phyloP scores from a whole-genome alignment of 2,888 invertebrate species.

The Drosophila nigritarsus region DNA sequence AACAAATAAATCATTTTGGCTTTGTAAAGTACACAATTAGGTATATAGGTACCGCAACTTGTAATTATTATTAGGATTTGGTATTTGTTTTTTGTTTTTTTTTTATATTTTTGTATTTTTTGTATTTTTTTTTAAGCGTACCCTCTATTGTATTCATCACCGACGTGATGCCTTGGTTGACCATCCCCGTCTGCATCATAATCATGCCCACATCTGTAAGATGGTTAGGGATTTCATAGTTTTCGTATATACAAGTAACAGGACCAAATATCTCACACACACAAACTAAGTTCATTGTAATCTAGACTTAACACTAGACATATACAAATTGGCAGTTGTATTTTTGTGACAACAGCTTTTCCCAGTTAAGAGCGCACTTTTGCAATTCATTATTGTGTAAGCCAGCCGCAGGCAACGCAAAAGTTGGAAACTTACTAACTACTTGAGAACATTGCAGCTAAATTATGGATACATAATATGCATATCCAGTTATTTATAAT shows the following conservation, averaged over 20 bases:
- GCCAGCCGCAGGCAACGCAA: conserved; percentile 71
- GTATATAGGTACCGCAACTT: conserved; percentile 35
- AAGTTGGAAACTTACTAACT: conserved; percentile 72
- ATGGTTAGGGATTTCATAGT: conserved; percentile 71
- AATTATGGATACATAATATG: conserved; percentile 34
- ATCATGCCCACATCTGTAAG: conserved; percentile 97
- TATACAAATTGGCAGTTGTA: conserved; percentile 6
- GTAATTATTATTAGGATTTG: conserved; percentile 40
- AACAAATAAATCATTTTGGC: conserved; percentile 73
- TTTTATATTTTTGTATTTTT: conserved; percentile 5
- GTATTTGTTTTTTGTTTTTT: conserved; percentile 24
- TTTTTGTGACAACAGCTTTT: background rate
- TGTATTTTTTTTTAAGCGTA: conserved; percentile 86
- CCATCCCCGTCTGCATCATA: conserved; percentile 98
- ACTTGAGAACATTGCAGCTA: conserved; percentile 75
- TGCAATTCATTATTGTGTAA: conserved; percentile 38
- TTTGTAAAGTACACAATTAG: conserved; percentile 52
- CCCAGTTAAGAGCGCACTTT: conserved; percentile 23
- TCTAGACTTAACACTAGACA: conserved; percentile 53
- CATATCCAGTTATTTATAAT: conserved; percentile 32
- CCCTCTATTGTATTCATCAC: conserved; percentile 89
- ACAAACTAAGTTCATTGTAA: conserved; percentile 21
- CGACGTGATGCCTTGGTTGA: conserved; percentile 94
- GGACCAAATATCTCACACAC: conserved; percentile 47
- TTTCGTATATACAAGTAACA: conserved; percentile 45